These are phyloP conservation scores for Amblyopsis hoosieri DNA, from an alignment of 2,797 vertebrate genomes.

Conservation along the genomic window DNA sequence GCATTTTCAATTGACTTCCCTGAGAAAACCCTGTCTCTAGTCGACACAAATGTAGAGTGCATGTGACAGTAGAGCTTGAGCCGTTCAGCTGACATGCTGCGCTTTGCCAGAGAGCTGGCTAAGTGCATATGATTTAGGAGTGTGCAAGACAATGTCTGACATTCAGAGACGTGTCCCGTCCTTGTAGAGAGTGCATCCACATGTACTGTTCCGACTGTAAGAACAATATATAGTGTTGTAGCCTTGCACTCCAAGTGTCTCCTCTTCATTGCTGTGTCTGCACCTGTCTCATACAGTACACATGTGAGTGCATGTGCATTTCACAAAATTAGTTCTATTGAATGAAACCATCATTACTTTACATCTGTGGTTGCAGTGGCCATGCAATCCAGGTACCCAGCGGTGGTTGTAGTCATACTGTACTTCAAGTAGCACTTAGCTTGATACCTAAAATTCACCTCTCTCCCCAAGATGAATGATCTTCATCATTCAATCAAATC, in stretches of 20 bases:
- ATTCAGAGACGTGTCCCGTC: not conserved
- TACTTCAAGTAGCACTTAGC: constrained; percentile 22
- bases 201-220: not conserved
- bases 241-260: not conserved
- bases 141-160: not conserved
- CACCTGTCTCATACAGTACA: not conserved
- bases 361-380: constrained; percentile 4
- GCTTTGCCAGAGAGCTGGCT: not conserved
- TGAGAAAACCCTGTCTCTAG: not conserved
- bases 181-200: not conserved
- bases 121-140: not conserved
- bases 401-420: constrained; percentile 33
- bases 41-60: not conserved
- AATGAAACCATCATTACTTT: not conserved
- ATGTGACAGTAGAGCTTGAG: not conserved
- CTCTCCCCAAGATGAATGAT: constrained; percentile 21
- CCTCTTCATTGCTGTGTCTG: not conserved
- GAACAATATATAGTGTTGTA: not conserved
- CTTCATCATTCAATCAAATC: too few relatives aligned
- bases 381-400: constrained; percentile 9
- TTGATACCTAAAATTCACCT: constrained; percentile 28
- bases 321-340: not conserved
- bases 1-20: not conserved
- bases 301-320: not conserved
- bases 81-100: not conserved